phyloP scores from a whole-genome alignment of 2,797 vertebrate genomes.

The Muscicapa comitata region DNA sequence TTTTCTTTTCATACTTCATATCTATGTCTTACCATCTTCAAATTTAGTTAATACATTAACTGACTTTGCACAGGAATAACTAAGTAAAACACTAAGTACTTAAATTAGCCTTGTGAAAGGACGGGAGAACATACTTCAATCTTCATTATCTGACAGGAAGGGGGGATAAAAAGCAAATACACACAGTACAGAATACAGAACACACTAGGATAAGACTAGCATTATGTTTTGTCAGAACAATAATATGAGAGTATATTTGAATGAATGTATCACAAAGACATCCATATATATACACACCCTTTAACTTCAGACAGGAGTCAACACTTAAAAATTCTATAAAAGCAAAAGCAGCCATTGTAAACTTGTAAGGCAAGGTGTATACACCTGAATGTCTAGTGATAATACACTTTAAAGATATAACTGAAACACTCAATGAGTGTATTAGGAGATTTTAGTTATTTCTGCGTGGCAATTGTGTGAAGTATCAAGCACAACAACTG shows the following conservation, averaged over 20 bases:
- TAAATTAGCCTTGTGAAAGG: background rate
- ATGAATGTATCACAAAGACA: background rate
- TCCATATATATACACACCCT: background rate
- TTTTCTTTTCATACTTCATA: background rate
- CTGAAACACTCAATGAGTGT: background rate
- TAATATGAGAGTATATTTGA: background rate
- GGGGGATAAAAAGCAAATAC: background rate
- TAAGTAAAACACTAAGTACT: background rate
- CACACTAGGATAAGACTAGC: background rate
- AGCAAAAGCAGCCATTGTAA: background rate
- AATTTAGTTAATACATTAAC: background rate
- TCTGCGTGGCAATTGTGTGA: background rate
- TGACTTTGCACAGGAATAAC: background rate
- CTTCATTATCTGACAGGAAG: background rate
- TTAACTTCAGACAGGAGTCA: background rate
- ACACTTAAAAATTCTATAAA: background rate
- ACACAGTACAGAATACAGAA: background rate
- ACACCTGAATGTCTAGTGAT: fast-evolving
- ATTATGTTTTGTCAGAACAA: background rate
- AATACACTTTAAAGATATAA: background rate
- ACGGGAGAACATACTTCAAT: background rate
- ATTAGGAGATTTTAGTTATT: background rate
- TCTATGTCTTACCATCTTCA: background rate
- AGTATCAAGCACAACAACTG: background rate
- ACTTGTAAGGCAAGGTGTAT: background rate